phyloP scores from a whole-genome alignment of 2,113 vertebrate species.

The Clarias magur region DNA sequence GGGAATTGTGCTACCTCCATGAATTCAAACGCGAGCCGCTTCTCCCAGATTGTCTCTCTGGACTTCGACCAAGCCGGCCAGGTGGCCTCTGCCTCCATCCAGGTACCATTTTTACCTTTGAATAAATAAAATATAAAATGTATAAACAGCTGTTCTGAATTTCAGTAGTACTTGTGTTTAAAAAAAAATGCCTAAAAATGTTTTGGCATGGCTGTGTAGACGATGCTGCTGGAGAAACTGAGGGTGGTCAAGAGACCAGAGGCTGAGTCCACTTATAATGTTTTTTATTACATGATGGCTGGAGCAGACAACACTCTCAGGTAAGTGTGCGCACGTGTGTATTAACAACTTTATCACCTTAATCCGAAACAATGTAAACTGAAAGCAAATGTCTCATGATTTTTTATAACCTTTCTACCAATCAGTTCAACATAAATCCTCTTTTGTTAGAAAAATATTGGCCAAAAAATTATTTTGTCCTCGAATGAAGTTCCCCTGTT shows the following conservation, averaged over 20 bases:
- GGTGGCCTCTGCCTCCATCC: conserved; percentile 93
- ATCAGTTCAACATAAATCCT: not conserved
- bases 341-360: not conserved
- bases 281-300: conserved; percentile 95
- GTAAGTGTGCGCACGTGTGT: conserved; percentile 64
- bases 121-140: not conserved
- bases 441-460: not conserved
- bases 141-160: not conserved
- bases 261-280: conserved; percentile 85
- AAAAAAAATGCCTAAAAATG: not conserved
- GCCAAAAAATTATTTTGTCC: not conserved
- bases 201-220: conserved; percentile 67
- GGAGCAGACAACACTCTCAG: conserved; percentile 84
- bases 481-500: not conserved
- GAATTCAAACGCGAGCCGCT: conserved; percentile 90
- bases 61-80: conserved; percentile 97
- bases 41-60: conserved; percentile 93
- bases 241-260: conserved; percentile 83
- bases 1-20: conserved; percentile 88
- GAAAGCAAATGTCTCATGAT: not conserved
- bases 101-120: conserved; percentile 72
- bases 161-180: not conserved
- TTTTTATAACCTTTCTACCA: not conserved
- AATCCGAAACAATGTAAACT: not conserved
- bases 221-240: conserved; percentile 93